Percentiles rank a stretch among this genome's conserved stretches.
phyloP scores from a whole-genome alignment of 1,140 invertebrate species.

The Drosophila insularis region DNA sequence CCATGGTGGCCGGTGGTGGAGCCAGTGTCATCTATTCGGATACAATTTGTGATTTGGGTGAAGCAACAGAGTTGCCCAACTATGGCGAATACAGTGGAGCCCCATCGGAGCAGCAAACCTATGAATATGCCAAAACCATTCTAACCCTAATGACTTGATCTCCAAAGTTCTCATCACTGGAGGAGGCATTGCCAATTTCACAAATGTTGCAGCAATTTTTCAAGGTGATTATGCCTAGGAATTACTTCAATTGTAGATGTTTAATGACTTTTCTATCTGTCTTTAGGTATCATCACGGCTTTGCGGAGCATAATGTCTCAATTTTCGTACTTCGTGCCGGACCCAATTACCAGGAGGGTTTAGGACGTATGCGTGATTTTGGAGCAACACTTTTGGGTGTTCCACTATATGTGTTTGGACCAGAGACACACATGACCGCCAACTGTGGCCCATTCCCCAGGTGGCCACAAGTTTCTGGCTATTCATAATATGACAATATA shows the following conservation, averaged over 20 bases:
- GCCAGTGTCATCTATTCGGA: conserved; percentile 99
- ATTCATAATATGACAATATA: no score
- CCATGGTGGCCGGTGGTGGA: conserved; percentile 99
- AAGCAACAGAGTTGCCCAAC: conserved; percentile 96
- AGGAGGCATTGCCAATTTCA: conserved; percentile 99
- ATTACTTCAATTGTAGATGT: conserved; percentile 21
- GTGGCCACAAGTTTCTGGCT: no score
- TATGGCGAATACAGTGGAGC: conserved; percentile 99
- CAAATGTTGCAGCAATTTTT: conserved; percentile 99
- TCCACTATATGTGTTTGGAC: conserved; percentile 98
- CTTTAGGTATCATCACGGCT: conserved; percentile 94
- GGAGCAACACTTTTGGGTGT: conserved; percentile 93
- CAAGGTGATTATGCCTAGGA: conserved; percentile 85
- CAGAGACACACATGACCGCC: conserved; percentile 99
- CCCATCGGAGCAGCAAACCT: conserved; percentile 99
- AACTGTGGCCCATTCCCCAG: conserved; percentile 97
- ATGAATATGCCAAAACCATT: conserved; percentile 99
- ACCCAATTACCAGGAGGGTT: conserved; percentile 99
- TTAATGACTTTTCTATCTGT: conserved; percentile 14
- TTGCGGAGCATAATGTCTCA: conserved; percentile 96
- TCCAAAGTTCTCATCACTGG: conserved; percentile 97
- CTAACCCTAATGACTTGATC: conserved; percentile 96
- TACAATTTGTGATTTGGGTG: conserved; percentile 98
- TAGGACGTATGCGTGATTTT: conserved; percentile 94
- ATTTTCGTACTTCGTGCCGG: conserved; percentile 98